Base-by-base conservation (phyloP, 2,797 vertebrate species). In the Schizopygopsis malacanthus region DNA sequence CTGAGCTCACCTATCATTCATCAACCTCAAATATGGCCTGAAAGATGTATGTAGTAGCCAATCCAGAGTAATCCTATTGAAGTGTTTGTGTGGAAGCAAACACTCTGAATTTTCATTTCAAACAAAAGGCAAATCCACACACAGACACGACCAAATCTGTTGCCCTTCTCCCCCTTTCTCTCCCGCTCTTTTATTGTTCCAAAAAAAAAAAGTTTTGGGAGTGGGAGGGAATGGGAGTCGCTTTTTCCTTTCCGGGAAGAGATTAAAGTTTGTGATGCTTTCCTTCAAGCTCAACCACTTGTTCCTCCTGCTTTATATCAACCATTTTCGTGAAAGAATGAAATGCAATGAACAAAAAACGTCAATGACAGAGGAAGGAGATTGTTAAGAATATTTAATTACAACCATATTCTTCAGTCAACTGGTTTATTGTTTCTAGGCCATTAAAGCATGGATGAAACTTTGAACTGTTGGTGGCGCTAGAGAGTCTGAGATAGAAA, bases 71-170 rank as follows among this genome's bases (percentile, higher is more conserved):
- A 95, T 95, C 94, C 95, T 91, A 94, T n/a, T n/a, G n/a, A n/a
- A n/a, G n/a, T n/a, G n/a, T n/a, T n/a, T n/a, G n/a, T n/a, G n/a
- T n/a, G n/a, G n/a, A n/a, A n/a, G n/a, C 94, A 94, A 94, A 95
- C 94, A 94, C 92, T 93, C 92, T 89, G 93, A 93, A 94, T 95
- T 95, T 95, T 95, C 94, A 95, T 94, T 95, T 95, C 94, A 95
- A 95, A 95, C 94, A 94, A 95, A 95, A 93, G 93, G 90, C 92
- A 94, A 93, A 94, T 90, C 92, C 89, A 90, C 92, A 90, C 92
- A 89, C 93, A 93, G 92, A 94, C 92, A 92, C 90, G 45, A 92
- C 91, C 91, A 89, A 92, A 93, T 93, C 93, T 89, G 92, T 92
- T 85, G 92, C 83, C 77, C 82, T 67, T 71, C 84, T 80, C 69